Percentiles rank a stretch among this genome's conserved stretches.
These are phyloP conservation scores for Cotesia typhae DNA, from an alignment of 1,140 invertebrate species.

Conservation along the genomic window DNA sequence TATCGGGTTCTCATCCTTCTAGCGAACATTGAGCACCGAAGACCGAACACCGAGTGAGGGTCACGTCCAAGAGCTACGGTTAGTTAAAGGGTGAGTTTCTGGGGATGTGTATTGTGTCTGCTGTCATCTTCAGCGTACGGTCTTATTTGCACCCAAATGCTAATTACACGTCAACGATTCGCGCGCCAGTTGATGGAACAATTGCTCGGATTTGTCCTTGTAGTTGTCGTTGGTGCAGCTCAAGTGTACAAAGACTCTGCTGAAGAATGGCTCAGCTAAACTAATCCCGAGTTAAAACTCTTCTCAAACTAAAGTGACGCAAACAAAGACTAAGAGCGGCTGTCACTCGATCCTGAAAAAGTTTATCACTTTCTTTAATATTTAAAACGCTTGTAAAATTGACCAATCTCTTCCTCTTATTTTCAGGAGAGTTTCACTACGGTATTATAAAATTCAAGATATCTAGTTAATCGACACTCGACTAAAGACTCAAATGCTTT, in stretches of 20 bases:
- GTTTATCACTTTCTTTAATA: no score
- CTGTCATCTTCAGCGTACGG: constrained; percentile 60
- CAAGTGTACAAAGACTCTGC: not conserved
- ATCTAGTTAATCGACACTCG: constrained; percentile 1
- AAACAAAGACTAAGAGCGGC: no score
- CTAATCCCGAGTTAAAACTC: not conserved
- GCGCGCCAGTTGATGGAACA: constrained; percentile 38
- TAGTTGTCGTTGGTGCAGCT: no score
- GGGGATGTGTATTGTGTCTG: constrained; percentile 52
- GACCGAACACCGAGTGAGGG: no score
- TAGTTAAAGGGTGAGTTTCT: constrained; percentile 10
- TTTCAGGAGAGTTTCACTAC: not conserved
- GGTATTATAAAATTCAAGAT: not conserved
- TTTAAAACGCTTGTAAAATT: no score
- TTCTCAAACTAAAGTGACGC: no score
- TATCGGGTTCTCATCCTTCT: no score
- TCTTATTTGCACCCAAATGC: constrained; percentile 56
- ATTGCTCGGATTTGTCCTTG: constrained; percentile 8
- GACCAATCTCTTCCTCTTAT: no score
- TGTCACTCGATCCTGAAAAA: no score
- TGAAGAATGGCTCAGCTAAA: not conserved
- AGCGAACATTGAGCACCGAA: no score
- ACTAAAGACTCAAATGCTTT: not conserved
- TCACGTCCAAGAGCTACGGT: constrained; percentile 17
- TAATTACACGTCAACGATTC: constrained; percentile 45